Conservation (phyloP, 2,797 vertebrate species). For the Parotocinclus haroldoi region DNA sequence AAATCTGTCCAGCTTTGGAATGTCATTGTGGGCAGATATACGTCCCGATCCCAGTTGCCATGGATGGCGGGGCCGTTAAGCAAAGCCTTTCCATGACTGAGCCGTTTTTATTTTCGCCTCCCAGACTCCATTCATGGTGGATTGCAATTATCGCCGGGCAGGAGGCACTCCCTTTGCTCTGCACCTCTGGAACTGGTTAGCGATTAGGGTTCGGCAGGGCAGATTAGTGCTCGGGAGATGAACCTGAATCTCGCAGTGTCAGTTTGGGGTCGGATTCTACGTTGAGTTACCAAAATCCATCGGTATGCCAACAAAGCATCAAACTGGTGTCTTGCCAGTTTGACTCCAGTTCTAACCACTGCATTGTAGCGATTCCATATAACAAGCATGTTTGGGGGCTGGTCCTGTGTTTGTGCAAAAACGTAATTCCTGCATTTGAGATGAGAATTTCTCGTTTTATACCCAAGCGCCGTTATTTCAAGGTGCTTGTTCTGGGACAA, state of each 20-base stretch:
- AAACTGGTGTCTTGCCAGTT: too few relatives aligned
- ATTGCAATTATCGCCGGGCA: slow-evolving; percentile 43
- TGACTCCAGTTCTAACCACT: too few relatives aligned
- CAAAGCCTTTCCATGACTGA: slow-evolving; percentile 63
- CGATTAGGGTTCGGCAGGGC: neutral
- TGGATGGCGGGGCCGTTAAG: slow-evolving; percentile 57
- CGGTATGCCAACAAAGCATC: too few relatives aligned
- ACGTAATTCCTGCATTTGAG: too few relatives aligned
- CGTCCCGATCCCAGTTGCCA: slow-evolving; percentile 64
- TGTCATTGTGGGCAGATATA: slow-evolving; percentile 66
- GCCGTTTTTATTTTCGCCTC: slow-evolving; percentile 49
- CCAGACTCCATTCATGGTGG: slow-evolving; percentile 36
- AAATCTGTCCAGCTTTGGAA: slow-evolving; percentile 72
- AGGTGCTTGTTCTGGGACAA: too few relatives aligned
- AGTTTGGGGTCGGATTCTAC: slow-evolving; percentile 23
- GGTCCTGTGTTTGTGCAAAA: too few relatives aligned
- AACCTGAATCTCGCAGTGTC: slow-evolving; percentile 6
- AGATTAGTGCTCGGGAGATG: slow-evolving; percentile 12
- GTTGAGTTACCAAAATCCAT: too few relatives aligned
- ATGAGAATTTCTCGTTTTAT: too few relatives aligned
- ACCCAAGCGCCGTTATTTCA: too few relatives aligned
- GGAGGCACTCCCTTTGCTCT: slow-evolving; percentile 18
- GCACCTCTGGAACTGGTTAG: slow-evolving; percentile 2
- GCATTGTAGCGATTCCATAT: too few relatives aligned
- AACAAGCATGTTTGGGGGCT: too few relatives aligned